A percentile compares a stretch with the other conserved stretches of the same genome.
Evolutionary conservation across 2,888 invertebrate species (phyloP).

Genomic region (Limnephilus lunatus): DNA sequence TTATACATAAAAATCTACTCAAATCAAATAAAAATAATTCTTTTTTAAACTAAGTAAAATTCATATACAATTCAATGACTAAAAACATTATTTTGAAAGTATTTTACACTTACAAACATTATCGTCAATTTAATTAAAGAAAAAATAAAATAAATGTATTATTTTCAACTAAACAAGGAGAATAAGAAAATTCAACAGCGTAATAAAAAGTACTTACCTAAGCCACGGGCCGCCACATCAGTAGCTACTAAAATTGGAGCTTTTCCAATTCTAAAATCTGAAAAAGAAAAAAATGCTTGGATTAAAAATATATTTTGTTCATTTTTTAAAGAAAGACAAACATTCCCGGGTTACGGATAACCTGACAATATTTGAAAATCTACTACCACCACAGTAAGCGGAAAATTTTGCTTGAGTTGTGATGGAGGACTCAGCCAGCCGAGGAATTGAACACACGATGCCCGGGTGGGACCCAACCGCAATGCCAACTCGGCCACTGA

Average conservation of each 20-base stretch:
- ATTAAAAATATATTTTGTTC: not conserved
- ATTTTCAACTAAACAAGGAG: not conserved
- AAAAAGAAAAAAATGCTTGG: slow-evolving; percentile 68
- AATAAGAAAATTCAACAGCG: not conserved
- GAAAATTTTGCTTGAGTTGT: no score
- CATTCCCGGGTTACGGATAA: no score
- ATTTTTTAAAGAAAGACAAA: no score
- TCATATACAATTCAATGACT: not conserved
- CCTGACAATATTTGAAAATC: no score
- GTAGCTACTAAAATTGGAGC: slow-evolving; percentile 95
- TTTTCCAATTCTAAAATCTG: slow-evolving; percentile 91
- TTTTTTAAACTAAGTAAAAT: not conserved
- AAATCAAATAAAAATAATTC: not conserved
- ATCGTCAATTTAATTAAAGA: slow-evolving; percentile 10
- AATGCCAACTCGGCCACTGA: no score
- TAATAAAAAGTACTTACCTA: slow-evolving; percentile 82
- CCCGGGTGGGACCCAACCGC: no score
- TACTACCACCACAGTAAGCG: no score
- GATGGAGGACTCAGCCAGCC: no score
- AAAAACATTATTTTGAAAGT: not conserved
- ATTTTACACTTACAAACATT: not conserved
- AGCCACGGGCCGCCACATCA: slow-evolving; percentile 94
- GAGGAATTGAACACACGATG: no score
- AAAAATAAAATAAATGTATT: slow-evolving; percentile 16
- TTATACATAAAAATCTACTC: not conserved